Percentiles rank a stretch among this genome's conserved stretches.
phyloP scores from a whole-genome alignment of 2,113 vertebrate genomes.

The Perca flavescens region DNA sequence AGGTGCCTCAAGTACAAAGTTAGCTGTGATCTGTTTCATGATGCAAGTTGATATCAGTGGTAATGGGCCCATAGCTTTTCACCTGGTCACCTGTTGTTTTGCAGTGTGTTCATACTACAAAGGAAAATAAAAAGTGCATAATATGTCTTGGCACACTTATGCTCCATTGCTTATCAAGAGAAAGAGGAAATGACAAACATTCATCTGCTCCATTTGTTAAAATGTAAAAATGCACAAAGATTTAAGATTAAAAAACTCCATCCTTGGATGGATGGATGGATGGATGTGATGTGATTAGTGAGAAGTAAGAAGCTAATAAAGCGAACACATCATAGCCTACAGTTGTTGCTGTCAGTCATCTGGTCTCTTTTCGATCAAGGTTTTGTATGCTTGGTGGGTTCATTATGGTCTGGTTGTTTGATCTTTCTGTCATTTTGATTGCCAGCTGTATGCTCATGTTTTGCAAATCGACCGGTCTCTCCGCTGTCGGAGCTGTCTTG shows the following conservation, averaged over 20 bases:
- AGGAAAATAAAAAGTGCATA: not conserved
- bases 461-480: not conserved
- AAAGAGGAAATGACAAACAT: not conserved
- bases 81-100: not conserved
- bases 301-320: not conserved
- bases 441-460: conserved; percentile 6
- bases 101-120: not conserved
- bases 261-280: too few species aligned
- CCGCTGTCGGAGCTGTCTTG: conserved; percentile 34
- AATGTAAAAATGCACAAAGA: not conserved
- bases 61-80: not conserved
- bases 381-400: conserved; percentile 5
- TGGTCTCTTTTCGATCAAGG: not conserved
- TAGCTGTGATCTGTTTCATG: not conserved
- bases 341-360: not conserved
- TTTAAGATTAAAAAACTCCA: not conserved
- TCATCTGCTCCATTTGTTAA: not conserved
- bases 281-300: too few species aligned
- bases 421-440: conserved; percentile 28
- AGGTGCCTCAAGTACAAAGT: too few species aligned
- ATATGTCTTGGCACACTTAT: not conserved
- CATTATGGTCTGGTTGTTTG: conserved; percentile 1
- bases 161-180: not conserved
- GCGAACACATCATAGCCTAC: not conserved
- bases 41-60: not conserved